phyloP scores from a whole-genome alignment of 2,797 vertebrate genomes.

The Vultur gryphus region DNA sequence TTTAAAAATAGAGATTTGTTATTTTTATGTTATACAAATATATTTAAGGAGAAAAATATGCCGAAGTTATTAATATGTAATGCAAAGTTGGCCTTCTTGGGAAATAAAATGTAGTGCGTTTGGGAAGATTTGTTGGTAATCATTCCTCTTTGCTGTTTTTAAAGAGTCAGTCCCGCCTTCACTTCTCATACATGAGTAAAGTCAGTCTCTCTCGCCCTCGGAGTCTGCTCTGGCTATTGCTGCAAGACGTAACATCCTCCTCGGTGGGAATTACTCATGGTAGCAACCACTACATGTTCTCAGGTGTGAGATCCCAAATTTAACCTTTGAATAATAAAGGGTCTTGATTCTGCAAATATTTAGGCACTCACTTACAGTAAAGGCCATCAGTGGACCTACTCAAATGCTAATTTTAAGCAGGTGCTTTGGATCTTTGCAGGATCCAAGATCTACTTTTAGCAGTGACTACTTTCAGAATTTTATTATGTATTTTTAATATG shows the following conservation, averaged over 20 bases:
- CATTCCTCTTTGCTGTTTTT: background rate
- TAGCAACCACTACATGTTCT: background rate
- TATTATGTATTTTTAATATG: slow-evolving; percentile 54
- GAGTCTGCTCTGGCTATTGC: background rate
- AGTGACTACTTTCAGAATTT: background rate
- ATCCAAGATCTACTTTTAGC: slow-evolving; percentile 3
- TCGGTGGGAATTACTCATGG: background rate
- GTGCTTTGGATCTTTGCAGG: background rate
- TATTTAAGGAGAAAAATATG: slow-evolving; percentile 24
- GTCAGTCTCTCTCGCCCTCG: background rate
- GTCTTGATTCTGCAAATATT: background rate
- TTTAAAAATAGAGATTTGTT: background rate
- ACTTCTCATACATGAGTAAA: background rate
- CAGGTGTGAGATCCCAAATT: background rate
- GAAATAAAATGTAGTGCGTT: slow-evolving; percentile 13
- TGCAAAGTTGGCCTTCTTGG: background rate
- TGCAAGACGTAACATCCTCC: background rate
- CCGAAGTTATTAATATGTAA: background rate
- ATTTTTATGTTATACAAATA: background rate
- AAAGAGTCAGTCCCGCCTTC: background rate
- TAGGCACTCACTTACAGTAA: background rate
- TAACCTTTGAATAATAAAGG: background rate
- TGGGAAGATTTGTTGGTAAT: background rate
- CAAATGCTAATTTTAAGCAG: background rate
- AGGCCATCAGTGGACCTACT: background rate